Evolutionary conservation across 64 coral and sea anemone genomes (phyloP).

Genomic region (Pocillopora verrucosa): DNA sequence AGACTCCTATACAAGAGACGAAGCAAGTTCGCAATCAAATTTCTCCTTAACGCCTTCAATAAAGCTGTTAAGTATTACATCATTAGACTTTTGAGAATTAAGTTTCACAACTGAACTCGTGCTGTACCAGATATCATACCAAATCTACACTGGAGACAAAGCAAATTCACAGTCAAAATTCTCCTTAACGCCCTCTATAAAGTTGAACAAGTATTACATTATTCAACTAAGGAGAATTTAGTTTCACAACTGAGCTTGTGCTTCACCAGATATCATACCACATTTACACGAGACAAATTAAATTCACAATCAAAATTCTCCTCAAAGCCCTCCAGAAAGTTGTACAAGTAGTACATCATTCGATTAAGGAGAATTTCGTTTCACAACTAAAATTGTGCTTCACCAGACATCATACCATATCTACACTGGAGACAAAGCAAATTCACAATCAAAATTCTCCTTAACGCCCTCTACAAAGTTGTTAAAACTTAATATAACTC

Average conservation of each 20-base stretch:
- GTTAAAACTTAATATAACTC: background rate
- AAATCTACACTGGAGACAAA: too few relatives aligned
- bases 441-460: background rate
- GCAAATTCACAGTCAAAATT: background rate
- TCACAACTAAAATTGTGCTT: background rate
- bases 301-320: background rate
- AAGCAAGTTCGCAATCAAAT: background rate
- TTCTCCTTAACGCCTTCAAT: background rate
- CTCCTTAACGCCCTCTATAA: background rate
- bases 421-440: too few relatives aligned
- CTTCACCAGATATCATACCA: slow-evolving; percentile 80
- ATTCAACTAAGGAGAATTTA: background rate
- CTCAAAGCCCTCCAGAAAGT: background rate
- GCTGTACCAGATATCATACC: too few relatives aligned
- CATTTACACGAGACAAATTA: too few relatives aligned
- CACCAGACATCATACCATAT: too few relatives aligned
- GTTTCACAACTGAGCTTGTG: background rate
- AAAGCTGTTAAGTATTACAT: background rate
- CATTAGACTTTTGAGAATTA: background rate
- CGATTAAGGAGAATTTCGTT: background rate
- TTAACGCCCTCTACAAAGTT: background rate
- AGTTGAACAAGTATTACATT: background rate
- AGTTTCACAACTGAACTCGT: background rate
- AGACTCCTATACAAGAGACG: slow-evolving; percentile 70
- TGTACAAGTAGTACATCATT: background rate